phyloP scores from a whole-genome alignment of 2,797 vertebrate genomes.

The Melanotaenia maccullochi region DNA sequence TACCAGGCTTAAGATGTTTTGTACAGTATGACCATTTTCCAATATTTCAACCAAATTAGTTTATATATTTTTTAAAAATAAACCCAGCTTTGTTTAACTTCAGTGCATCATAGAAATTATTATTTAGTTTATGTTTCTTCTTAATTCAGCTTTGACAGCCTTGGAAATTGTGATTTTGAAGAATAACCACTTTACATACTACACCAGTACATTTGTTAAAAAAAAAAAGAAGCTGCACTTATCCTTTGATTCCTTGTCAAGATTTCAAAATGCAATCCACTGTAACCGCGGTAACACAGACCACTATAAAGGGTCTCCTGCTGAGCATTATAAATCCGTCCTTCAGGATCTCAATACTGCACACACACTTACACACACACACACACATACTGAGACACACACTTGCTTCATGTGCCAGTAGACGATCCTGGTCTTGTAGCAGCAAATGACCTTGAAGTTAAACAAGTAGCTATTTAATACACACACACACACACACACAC shows the following conservation, averaged over 20 bases:
- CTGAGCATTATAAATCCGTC: background rate
- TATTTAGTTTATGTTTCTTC: slow-evolving; percentile 10
- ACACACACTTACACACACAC: background rate
- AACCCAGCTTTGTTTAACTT: background rate
- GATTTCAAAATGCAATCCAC: background rate
- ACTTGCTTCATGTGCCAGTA: no score
- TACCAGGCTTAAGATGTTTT: no score
- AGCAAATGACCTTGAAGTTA: no score
- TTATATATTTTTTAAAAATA: background rate
- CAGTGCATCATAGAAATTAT: slow-evolving; percentile 1
- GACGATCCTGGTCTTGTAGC: no score
- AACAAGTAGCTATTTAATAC: no score
- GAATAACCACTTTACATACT: background rate
- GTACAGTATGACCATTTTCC: background rate
- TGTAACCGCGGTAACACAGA: background rate
- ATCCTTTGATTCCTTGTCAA: slow-evolving; percentile 17
- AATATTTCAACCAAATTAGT: background rate
- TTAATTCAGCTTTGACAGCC: slow-evolving; percentile 8
- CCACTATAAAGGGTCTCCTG: background rate
- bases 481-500: slow-evolving; percentile 15
- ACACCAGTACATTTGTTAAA: background rate
- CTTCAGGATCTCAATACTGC: background rate
- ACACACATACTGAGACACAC: background rate
- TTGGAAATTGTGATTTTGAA: slow-evolving; percentile 1
- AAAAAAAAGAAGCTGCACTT: slow-evolving; percentile 6